phyloP scores from a whole-genome alignment of 2,888 invertebrate species.

The Napeogenes sylphis region DNA sequence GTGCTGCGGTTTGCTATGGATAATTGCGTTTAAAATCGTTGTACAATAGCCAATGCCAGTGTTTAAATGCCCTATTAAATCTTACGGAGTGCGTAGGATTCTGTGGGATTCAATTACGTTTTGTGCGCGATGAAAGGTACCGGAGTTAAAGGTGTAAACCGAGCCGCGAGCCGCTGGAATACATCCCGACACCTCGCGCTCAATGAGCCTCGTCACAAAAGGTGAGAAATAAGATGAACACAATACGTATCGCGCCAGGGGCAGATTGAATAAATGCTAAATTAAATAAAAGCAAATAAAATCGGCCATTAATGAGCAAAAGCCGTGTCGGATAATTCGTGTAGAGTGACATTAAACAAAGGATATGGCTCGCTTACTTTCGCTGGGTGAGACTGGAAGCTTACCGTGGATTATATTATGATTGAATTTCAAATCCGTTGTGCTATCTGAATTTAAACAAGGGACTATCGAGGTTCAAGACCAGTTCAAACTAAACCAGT shows the following conservation, averaged over 20 bases:
- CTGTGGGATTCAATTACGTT: conserved; percentile 78
- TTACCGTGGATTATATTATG: conserved; percentile 47
- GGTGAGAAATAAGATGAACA: conserved; percentile 64
- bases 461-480: background rate
- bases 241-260: conserved; percentile 63
- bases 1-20: conserved; percentile 68
- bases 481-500: conserved; percentile 2
- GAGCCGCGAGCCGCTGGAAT: conserved; percentile 66
- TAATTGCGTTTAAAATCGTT: conserved; percentile 73
- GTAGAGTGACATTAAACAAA: conserved; percentile 63
- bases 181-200: conserved; percentile 76
- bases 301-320: conserved; percentile 68
- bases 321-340: conserved; percentile 63
- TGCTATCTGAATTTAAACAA: conserved; percentile 30
- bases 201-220: conserved; percentile 76
- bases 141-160: conserved; percentile 70
- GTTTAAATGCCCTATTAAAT: conserved; percentile 78
- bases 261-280: conserved; percentile 77
- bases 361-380: conserved; percentile 38
- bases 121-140: conserved; percentile 75
- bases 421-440: conserved; percentile 51
- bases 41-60: conserved; percentile 76
- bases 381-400: conserved; percentile 43
- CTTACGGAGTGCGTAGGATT: conserved; percentile 75
- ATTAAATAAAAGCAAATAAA: conserved; percentile 78